Evolutionary conservation across 2,113 vertebrate species (phyloP).

Genomic region (Procavia capensis): DNA sequence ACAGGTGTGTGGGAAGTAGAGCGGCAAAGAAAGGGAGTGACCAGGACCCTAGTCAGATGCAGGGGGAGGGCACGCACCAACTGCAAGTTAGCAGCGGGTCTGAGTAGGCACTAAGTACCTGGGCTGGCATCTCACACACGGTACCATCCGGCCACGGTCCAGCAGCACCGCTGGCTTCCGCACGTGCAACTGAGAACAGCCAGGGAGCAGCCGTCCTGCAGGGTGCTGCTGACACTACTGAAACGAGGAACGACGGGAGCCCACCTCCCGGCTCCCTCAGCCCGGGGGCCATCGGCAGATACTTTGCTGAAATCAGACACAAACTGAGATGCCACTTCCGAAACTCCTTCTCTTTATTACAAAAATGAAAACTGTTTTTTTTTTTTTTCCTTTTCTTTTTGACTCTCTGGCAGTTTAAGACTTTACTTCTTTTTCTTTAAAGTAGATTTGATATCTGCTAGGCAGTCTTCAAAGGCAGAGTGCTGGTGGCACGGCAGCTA

Average conservation of each 20-base stretch:
- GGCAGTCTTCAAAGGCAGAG: neutral
- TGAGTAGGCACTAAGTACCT: slow-evolving; percentile 24
- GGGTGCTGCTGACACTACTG: slow-evolving; percentile 61
- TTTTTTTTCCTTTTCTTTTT: too few relatives aligned
- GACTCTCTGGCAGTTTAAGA: neutral
- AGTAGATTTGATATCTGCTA: neutral
- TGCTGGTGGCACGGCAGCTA: too few relatives aligned
- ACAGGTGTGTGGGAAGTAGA: slow-evolving; percentile 27
- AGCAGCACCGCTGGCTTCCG: slow-evolving; percentile 68
- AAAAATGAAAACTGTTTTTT: slow-evolving; percentile 16
- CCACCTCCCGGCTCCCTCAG: slow-evolving; percentile 70
- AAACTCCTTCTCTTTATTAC: slow-evolving; percentile 45
- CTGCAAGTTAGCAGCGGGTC: slow-evolving; percentile 48
- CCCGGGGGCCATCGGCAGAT: slow-evolving; percentile 59
- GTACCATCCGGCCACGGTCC: slow-evolving; percentile 60
- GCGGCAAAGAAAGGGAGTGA: slow-evolving; percentile 42
- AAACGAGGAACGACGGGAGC: slow-evolving; percentile 66
- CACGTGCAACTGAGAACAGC: slow-evolving; percentile 75
- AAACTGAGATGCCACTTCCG: slow-evolving; percentile 64
- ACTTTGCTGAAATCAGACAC: slow-evolving; percentile 71
- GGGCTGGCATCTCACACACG: slow-evolving; percentile 44
- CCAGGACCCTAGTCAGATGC: neutral
- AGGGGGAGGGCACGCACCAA: slow-evolving; percentile 34
- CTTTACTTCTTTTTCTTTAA: slow-evolving; percentile 16
- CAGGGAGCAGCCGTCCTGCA: slow-evolving; percentile 41